These are phyloP conservation scores for Heliconius cydno DNA, from an alignment of 2,888 invertebrate genomes.

Conservation along the genomic window DNA sequence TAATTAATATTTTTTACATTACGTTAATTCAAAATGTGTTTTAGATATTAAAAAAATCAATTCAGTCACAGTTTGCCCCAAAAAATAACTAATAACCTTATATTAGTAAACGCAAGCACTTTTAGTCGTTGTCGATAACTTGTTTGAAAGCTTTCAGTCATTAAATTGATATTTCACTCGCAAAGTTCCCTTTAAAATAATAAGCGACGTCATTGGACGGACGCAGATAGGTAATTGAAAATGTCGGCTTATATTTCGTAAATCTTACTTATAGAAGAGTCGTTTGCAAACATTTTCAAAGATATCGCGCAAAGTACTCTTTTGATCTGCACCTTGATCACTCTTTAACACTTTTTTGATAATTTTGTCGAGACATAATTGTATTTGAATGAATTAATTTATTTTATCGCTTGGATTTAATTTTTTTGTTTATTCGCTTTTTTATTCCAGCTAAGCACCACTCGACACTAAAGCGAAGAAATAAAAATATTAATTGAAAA, in stretches of 20 bases:
- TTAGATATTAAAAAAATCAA: background rate
- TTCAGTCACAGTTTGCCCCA: background rate
- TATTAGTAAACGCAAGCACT: slow-evolving; percentile 1
- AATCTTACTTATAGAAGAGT: slow-evolving; percentile 45
- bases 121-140: slow-evolving; percentile 6
- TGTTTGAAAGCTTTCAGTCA: slow-evolving; percentile 9
- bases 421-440: no score
- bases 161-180: slow-evolving; percentile 5
- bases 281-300: slow-evolving; percentile 52
- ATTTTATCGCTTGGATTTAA: background rate
- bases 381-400: slow-evolving; percentile 12
- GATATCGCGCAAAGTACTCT: slow-evolving; percentile 55
- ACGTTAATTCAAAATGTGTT: background rate
- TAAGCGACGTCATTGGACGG: slow-evolving; percentile 12
- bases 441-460: no score
- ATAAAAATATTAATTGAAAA: no score
- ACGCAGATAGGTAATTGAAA: slow-evolving; percentile 46
- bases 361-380: background rate
- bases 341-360: slow-evolving; percentile 29
- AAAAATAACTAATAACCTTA: background rate
- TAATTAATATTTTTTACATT: background rate
- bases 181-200: slow-evolving; percentile 9
- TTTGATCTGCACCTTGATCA: slow-evolving; percentile 52
- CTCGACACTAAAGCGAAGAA: no score
- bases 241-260: slow-evolving; percentile 46